Conservation (phyloP, 2,888 invertebrate genomes). For the Clitarchus hookeri region DNA sequence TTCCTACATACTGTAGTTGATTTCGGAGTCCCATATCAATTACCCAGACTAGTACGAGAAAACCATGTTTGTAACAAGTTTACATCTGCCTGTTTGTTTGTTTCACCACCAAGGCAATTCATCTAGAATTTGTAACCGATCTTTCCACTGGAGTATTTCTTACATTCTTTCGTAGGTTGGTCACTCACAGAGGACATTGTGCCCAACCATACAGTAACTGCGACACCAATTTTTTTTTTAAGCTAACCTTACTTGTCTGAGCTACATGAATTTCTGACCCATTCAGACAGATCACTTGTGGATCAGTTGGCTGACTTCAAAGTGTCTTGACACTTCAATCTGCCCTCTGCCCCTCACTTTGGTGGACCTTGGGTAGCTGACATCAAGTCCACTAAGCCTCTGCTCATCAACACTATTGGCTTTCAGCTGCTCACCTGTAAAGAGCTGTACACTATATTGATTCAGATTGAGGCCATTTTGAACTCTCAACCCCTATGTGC, state of each 20-base stretch:
- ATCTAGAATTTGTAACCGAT: not conserved
- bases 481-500: conserved; percentile 5
- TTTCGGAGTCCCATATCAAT: no score
- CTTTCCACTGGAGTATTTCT: no score
- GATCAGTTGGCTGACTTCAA: not conserved
- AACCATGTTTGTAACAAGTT: no score
- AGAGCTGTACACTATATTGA: not conserved
- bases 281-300: not conserved
- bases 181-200: no score
- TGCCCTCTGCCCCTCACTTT: not conserved
- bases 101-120: not conserved
- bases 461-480: not conserved
- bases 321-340: not conserved
- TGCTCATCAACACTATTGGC: not conserved
- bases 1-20: no score
- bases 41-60: no score
- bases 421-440: not conserved
- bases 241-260: not conserved
- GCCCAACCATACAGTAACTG: not conserved
- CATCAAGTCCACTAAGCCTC: not conserved
- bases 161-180: no score
- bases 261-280: not conserved
- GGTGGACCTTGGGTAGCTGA: not conserved
- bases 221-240: not conserved
- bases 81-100: not conserved